These are phyloP conservation scores for Tinamus major DNA, from an alignment of 2,797 vertebrate genomes.

Conservation along the genomic window DNA sequence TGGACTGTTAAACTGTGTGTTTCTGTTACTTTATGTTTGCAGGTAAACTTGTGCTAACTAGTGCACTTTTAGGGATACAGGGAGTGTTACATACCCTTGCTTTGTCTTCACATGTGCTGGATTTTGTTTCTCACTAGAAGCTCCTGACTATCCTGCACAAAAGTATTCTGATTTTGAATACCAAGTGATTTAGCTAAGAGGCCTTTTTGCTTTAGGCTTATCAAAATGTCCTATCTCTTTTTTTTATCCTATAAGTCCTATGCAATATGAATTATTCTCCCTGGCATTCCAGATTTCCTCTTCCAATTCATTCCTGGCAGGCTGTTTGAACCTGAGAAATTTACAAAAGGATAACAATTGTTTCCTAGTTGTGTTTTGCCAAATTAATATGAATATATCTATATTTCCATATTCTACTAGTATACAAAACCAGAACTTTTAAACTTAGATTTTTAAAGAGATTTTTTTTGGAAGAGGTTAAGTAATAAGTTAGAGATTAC, in stretches of 20 bases:
- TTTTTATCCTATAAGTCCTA: not conserved
- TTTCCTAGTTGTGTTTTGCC: not conserved
- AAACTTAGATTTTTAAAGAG: not conserved
- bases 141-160: not conserved
- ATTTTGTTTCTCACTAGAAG: not conserved
- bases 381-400: not conserved
- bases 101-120: not conserved
- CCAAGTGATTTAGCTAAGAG: not conserved
- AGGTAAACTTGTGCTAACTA: not conserved
- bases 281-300: not conserved
- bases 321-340: not conserved
- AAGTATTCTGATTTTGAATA: not conserved
- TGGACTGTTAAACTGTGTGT: not conserved
- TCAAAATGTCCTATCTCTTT: not conserved
- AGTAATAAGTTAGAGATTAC: constrained; percentile 20
- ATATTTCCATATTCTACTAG: not conserved
- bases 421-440: not conserved
- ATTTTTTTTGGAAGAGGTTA: not conserved
- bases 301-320: not conserved
- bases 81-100: not conserved
- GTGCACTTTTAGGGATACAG: rapidly evolving
- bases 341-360: not conserved
- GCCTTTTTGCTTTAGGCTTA: not conserved
- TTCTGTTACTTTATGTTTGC: not conserved
- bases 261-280: not conserved